phyloP scores from a whole-genome alignment of 2,888 invertebrate species.

The Drosophila mulleri region DNA sequence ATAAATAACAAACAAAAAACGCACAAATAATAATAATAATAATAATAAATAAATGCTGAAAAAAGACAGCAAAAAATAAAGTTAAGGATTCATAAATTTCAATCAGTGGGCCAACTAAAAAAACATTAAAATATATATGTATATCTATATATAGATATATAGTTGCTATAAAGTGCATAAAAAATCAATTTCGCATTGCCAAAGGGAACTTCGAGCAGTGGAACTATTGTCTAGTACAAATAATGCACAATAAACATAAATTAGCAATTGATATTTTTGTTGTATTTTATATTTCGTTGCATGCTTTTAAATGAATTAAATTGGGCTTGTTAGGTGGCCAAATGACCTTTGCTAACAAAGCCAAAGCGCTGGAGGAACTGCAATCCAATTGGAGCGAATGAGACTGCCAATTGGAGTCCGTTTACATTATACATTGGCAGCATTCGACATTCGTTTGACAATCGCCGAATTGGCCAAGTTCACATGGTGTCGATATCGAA shows the following conservation, averaged over 20 bases:
- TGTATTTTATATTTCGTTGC: background rate
- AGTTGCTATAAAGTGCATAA: conserved; percentile 49
- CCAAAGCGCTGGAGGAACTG: background rate
- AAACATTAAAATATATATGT: conserved; percentile 50
- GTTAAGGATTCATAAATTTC: conserved; percentile 68
- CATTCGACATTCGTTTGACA: conserved; percentile 63
- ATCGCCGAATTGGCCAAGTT: conserved; percentile 70
- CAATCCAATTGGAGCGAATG: conserved; percentile 4
- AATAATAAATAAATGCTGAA: conserved; percentile 11
- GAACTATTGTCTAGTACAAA: conserved; percentile 49
- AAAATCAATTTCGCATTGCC: conserved; percentile 54
- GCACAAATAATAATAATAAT: conserved; percentile 46
- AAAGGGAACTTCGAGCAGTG: conserved; percentile 20
- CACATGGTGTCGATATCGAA: conserved; percentile 59
- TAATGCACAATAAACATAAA: conserved; percentile 76
- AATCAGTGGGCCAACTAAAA: conserved; percentile 66
- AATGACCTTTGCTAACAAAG: conserved; percentile 43
- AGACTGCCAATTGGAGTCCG: conserved; percentile 21
- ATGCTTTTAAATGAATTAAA: conserved; percentile 53
- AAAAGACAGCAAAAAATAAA: conserved; percentile 15
- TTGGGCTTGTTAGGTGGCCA: conserved; percentile 51
- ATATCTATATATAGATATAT: conserved; percentile 29
- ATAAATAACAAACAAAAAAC: conserved; percentile 36
- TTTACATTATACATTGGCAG: conserved; percentile 62
- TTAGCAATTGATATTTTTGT: conserved; percentile 52